These are phyloP conservation scores for Tridacna gigas DNA, from an alignment of 2,888 invertebrate genomes.

Conservation along the genomic window DNA sequence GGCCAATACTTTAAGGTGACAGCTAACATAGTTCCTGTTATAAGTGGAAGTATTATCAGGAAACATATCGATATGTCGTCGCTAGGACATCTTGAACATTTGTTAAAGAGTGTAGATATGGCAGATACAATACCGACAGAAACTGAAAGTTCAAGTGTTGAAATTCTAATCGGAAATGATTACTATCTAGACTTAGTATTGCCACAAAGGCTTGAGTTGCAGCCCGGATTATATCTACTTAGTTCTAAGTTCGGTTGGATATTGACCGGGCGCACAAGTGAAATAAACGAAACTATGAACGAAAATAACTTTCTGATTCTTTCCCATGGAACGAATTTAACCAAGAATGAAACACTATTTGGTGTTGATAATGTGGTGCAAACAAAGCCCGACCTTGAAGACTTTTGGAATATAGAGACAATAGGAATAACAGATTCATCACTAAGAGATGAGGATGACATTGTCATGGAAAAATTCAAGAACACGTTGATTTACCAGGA, in stretches of 20 bases:
- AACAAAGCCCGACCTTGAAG: conserved; percentile 35
- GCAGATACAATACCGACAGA: conserved; percentile 30
- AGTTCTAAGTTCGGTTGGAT: conserved; percentile 27
- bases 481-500: conserved; percentile 28
- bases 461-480: conserved; percentile 11
- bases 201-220: conserved; percentile 1
- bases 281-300: neutral
- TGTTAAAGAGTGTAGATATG: conserved; percentile 21
- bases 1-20: conserved; percentile 21
- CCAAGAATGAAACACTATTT: neutral
- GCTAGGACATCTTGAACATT: conserved; percentile 1
- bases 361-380: conserved; percentile 18
- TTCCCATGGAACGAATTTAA: conserved; percentile 22
- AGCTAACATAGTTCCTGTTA: conserved; percentile 36
- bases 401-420: conserved; percentile 39
- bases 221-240: conserved; percentile 9
- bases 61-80: neutral
- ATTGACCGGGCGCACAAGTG: conserved; percentile 3
- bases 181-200: conserved; percentile 7
- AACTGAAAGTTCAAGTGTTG: conserved; percentile 7
- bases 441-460: conserved; percentile 10
- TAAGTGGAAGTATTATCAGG: conserved; percentile 28
- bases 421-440: conserved; percentile 25
- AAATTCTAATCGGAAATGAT: neutral
- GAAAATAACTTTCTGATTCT: conserved; percentile 13